Percentiles rank a stretch among this genome's conserved stretches.
Conservation (phyloP, 2,888 invertebrate species). For the Synergus japonicus region DNA sequence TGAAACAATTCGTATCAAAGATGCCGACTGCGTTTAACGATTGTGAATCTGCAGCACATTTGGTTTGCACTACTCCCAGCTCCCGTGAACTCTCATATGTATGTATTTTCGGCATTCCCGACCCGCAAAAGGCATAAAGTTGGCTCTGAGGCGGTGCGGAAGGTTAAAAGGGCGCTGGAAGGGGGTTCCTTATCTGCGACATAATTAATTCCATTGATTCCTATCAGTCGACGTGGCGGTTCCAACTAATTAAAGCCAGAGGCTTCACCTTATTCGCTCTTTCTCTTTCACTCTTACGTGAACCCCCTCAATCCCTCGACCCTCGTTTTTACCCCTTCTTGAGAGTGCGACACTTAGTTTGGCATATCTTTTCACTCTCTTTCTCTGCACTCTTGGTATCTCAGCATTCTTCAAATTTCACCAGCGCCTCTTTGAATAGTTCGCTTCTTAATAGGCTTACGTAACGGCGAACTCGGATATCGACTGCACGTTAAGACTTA, state of each 20-base stretch:
- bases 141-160: conserved; percentile 55
- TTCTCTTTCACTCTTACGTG: conserved; percentile 52
- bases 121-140: conserved; percentile 45
- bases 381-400: conserved; percentile 52
- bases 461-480: conserved; percentile 57
- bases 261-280: conserved; percentile 45
- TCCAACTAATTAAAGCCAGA: conserved; percentile 75
- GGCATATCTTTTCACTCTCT: conserved; percentile 48
- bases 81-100: conserved; percentile 37
- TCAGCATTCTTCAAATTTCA: conserved; percentile 66
- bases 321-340: conserved; percentile 49
- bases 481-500: conserved; percentile 43
- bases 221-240: conserved; percentile 71
- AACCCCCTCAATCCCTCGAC: conserved; percentile 53
- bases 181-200: conserved; percentile 71
- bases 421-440: conserved; percentile 57
- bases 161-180: conserved; percentile 60
- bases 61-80: conserved; percentile 35
- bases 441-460: conserved; percentile 66
- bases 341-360: conserved; percentile 37
- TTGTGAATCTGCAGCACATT: conserved; percentile 28
- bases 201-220: conserved; percentile 76
- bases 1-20: conserved; percentile 37
- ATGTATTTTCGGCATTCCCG: conserved; percentile 41
- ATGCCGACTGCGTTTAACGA: conserved; percentile 38